Base-by-base conservation (phyloP, 2,797 vertebrate genomes). In the Psittacula echo region DNA sequence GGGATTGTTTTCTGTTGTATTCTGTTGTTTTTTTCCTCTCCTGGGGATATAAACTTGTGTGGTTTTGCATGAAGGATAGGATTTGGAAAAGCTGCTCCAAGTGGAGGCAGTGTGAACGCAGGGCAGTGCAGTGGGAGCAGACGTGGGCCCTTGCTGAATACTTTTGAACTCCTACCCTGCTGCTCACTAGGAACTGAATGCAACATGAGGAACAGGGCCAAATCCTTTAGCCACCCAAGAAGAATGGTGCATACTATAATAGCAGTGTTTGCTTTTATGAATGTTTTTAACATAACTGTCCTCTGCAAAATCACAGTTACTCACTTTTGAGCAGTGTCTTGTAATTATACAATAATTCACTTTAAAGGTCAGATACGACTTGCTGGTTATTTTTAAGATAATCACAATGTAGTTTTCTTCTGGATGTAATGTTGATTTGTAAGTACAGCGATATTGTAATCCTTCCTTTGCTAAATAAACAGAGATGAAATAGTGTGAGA, bases 201-300 rank as follows among this genome's bases (percentile, higher is more conserved):
- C 82, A 94, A 7, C 10, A 4, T 0, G 4, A 93, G 96, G 93
- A 93, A 93, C 51, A 12, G 90, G 79, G 93, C 94, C 95, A 96
- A 92, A 72, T 83, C 87, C 65, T 93, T 78, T 61, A 93, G 89
- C 94, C 95, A 96, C 95, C 95, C 95, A 95, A 93, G 92, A 94
- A 95, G 95, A 95, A 84, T 83, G 53, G 81, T 90, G 78, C 24
- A 6, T 70, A 54, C 90, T 95, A 20, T 87, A 96, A 90, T 85
- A 95, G 87, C 83, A 82, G 39, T 64, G 84, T 86, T 94, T 88
- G 89, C 76, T 72, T 91, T 96, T 85, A 44, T 78, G 79, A 80
- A 87, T 85, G 90, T 96, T 94, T 91, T 80, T 75, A 70, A 78
- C 16, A 2, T 90, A 94, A 94, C 84, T 58, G 77, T 61, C 39